Conservation (phyloP, 2,888 invertebrate species). For the Lasioglossum villosulum region DNA sequence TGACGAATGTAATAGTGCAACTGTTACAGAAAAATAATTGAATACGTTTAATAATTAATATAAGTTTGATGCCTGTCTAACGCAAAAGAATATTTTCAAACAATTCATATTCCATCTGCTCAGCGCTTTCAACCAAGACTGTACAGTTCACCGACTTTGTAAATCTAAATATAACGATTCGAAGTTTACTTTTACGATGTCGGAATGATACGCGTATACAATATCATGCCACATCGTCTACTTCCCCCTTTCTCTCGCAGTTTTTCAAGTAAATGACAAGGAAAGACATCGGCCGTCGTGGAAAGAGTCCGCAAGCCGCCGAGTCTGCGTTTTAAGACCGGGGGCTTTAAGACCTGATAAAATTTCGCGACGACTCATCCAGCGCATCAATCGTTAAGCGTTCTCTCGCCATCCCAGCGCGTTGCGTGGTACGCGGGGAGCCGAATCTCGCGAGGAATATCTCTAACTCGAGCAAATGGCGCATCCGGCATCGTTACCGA, state of each 20-base stretch:
- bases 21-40: background rate
- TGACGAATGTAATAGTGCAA: too few species aligned
- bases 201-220: background rate
- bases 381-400: conserved; percentile 13
- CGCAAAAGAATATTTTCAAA: too few species aligned
- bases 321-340: background rate
- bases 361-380: conserved; percentile 25
- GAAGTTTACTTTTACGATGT: conserved; percentile 1
- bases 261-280: conserved; percentile 3
- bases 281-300: background rate
- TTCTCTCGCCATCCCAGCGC: background rate
- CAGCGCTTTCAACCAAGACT: background rate
- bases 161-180: background rate
- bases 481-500: conserved; percentile 44
- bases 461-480: conserved; percentile 52
- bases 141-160: background rate
- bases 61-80: too few species aligned
- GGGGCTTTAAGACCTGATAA: conserved; percentile 15
- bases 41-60: background rate
- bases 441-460: conserved; percentile 17
- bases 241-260: background rate
- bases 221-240: background rate
- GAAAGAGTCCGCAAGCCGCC: background rate
- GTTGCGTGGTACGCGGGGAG: background rate
- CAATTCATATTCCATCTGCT: background rate